Conservation (phyloP, 2,797 vertebrate genomes). For the Phyllotis vaccarum region DNA sequence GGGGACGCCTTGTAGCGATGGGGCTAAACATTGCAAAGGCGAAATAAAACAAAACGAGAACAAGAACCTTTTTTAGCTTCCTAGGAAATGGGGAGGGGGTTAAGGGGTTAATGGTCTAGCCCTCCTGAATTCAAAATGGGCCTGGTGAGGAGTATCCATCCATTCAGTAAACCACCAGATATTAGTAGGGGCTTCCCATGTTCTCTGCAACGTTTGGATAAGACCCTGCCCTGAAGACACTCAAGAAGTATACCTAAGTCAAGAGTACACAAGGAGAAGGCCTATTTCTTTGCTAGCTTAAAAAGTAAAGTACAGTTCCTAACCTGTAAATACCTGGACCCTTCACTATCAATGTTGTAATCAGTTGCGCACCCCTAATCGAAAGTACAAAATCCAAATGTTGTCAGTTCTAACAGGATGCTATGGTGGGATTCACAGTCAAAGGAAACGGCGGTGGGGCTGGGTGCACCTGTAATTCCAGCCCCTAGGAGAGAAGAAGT, state of each 20-base stretch:
- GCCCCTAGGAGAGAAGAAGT: not conserved
- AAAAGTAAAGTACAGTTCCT: conserved; percentile 34
- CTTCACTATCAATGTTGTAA: conserved; percentile 13
- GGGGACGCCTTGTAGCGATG: rapidly evolving
- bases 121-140: not conserved
- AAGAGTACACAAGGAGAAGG: not conserved
- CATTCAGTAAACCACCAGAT: not conserved
- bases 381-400: not conserved
- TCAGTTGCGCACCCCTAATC: not conserved
- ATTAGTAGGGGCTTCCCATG: not conserved
- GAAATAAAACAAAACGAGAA: not conserved
- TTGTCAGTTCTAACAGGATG: not conserved
- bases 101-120: not conserved
- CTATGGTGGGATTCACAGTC: not conserved
- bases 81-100: not conserved
- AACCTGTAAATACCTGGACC: not conserved
- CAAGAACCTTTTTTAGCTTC: not conserved
- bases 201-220: not conserved
- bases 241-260: conserved; percentile 13
- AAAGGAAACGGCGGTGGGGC: not conserved
- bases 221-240: not conserved
- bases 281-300: not conserved
- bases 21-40: not conserved
- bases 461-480: not conserved
- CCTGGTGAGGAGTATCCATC: not conserved